Evolutionary conservation across 2,113 vertebrate genomes (phyloP), one percentile per base, ranked within the genome.

Genomic region (Nansenia antarctica): DNA sequence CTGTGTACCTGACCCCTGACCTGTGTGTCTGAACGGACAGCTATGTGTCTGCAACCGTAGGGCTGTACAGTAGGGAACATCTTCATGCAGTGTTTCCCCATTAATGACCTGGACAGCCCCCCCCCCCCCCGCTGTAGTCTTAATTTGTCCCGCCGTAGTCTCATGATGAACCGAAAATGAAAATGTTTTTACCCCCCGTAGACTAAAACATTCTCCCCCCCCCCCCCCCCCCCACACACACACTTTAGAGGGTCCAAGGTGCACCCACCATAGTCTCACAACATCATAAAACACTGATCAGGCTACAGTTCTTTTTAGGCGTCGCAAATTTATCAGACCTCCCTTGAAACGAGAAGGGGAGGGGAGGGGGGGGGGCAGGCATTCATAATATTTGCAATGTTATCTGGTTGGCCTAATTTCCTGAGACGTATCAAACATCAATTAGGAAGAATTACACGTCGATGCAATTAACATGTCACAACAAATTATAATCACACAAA

Each of bases 341-440:
- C 82, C 75, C 76, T 65, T 2, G 53, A 59, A 69, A 82, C 70
- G 70, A 77, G 65, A 80, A 74, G 82, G 66, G 72, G 69, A 58
- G 18, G 22, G 54, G 7, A 69, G 26, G 27, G 27, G 70, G 62
- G n/a, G 22, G 24, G 53, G 8, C 76, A 70, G 70, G 18, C 11
- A 74, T 79, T 85, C 76, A 78, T 79, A 85, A 86, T 85, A 85
- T 86, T 85, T 86, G 76, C 77, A 64, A 73, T 79, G 79, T 89
- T 88, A 86, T 87, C 85, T 82, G 66, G 74, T 79, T 83, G 85
- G 85, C 87, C 87, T 88, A 87, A 89, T 90, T 91, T 88, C 83
- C 85, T 74, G 69, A 83, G 82, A 88, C 84, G 72, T 82, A 86
- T 83, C 86, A 89, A 87, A 86, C 87, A 83, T 88, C 80, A 89